Percentiles rank a stretch among this genome's conserved stretches.
Evolutionary conservation across 2,113 vertebrate genomes (phyloP).

Genomic region (Corythoichthys haematopterus): DNA sequence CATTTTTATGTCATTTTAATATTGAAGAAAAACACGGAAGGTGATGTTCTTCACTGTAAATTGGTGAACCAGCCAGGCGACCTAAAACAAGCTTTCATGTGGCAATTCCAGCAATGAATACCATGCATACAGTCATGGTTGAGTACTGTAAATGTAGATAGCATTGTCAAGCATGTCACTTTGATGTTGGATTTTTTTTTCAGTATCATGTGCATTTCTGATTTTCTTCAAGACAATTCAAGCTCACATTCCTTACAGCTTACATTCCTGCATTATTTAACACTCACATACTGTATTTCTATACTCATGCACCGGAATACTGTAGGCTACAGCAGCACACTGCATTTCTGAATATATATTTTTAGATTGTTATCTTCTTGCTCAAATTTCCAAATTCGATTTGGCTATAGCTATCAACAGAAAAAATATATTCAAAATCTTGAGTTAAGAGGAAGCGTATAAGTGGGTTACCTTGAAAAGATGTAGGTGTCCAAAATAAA

Average conservation of each 20-base stretch:
- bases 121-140: background rate
- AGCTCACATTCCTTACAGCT: background rate
- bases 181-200: slow-evolving; percentile 10
- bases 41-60: background rate
- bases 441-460: slow-evolving; percentile 12
- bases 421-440: background rate
- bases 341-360: slow-evolving; percentile 16
- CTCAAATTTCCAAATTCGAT: slow-evolving; percentile 15
- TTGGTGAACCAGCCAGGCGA: slow-evolving; percentile 25
- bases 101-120: slow-evolving; percentile 16
- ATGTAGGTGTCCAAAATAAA: slow-evolving; percentile 20
- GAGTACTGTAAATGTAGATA: slow-evolving; percentile 16
- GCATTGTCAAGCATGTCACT: slow-evolving; percentile 9
- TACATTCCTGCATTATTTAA: slow-evolving; percentile 26
- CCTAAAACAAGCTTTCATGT: slow-evolving; percentile 19
- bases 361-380: slow-evolving; percentile 18
- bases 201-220: slow-evolving; percentile 1
- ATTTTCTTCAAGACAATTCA: slow-evolving; percentile 3
- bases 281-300: slow-evolving; percentile 2
- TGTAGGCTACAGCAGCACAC: slow-evolving; percentile 23
- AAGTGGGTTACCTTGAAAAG: slow-evolving; percentile 41
- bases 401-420: slow-evolving; percentile 12
- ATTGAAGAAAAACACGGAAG: background rate
- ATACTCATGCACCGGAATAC: background rate
- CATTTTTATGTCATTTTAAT: background rate